Conservation (phyloP, 2,797 vertebrate species). For the Lacerta viridis region DNA sequence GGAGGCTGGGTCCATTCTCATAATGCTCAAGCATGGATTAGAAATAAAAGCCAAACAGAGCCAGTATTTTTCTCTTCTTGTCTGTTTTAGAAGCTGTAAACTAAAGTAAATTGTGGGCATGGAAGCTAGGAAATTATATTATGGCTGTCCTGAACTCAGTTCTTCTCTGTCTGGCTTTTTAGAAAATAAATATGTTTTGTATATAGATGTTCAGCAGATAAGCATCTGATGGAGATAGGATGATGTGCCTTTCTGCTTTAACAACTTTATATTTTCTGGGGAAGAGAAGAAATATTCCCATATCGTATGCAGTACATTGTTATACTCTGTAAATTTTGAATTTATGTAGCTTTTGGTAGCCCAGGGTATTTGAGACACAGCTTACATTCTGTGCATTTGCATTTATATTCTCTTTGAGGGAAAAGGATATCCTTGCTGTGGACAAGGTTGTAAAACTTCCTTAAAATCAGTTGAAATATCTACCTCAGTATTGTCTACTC, state of each 20-base stretch:
- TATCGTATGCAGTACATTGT: background rate
- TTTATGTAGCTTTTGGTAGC: slow-evolving; percentile 31
- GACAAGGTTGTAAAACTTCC: background rate
- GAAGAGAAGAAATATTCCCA: slow-evolving; percentile 56
- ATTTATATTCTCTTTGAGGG: background rate
- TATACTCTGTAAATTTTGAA: background rate
- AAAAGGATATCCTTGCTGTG: background rate
- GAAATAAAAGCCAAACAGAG: background rate
- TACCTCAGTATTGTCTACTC: background rate
- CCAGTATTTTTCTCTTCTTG: background rate
- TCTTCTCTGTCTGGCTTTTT: background rate
- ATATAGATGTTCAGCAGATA: slow-evolving; percentile 54
- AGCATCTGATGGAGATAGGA: slow-evolving; percentile 64
- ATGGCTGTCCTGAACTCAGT: background rate
- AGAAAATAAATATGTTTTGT: slow-evolving; percentile 18
- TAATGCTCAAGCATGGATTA: background rate
- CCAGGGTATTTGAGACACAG: background rate
- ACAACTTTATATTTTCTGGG: slow-evolving; percentile 68
- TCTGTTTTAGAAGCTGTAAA: background rate
- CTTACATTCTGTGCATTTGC: background rate
- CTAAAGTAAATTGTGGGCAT: background rate
- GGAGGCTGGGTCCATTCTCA: too few relatives aligned
- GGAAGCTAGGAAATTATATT: background rate
- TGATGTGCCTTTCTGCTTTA: slow-evolving; percentile 71
- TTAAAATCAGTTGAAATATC: background rate